phyloP scores from a whole-genome alignment of 2,888 invertebrate genomes.

The Erannis defoliaria region DNA sequence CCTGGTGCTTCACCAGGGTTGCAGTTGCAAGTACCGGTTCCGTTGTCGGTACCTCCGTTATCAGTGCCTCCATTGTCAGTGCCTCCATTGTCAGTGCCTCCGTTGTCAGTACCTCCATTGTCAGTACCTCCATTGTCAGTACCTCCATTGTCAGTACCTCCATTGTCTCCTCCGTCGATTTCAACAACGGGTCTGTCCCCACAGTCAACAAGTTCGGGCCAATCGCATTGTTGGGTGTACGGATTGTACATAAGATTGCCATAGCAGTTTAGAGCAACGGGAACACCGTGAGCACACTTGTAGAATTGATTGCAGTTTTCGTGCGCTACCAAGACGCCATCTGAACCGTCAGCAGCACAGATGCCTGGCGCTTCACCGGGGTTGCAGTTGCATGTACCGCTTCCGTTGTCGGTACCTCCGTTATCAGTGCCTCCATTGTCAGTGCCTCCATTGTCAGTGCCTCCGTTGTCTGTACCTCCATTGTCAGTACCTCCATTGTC shows the following conservation, averaged over 20 bases:
- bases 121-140: constrained; percentile 21
- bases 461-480: constrained; percentile 16
- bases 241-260: constrained; percentile 46
- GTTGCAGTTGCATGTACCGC: constrained; percentile 44
- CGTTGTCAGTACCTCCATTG: constrained; percentile 15
- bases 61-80: constrained; percentile 15
- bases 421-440: not conserved
- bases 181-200: constrained; percentile 42
- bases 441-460: constrained; percentile 1
- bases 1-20: constrained; percentile 50
- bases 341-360: constrained; percentile 50
- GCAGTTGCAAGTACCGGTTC: constrained; percentile 48
- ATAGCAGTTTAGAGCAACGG: constrained; percentile 40
- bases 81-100: constrained; percentile 13
- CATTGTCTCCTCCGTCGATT: constrained; percentile 22
- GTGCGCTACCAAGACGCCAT: constrained; percentile 60
- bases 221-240: constrained; percentile 48
- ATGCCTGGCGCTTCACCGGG: constrained; percentile 48
- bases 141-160: constrained; percentile 12
- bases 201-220: constrained; percentile 51
- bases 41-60: constrained; percentile 15
- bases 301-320: constrained; percentile 60
- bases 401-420: too few species aligned
- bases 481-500: constrained; percentile 15
- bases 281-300: constrained; percentile 36